Conservation (phyloP, 53 echinoderm and acorn worm species). For the Patiria pectinifera region DNA sequence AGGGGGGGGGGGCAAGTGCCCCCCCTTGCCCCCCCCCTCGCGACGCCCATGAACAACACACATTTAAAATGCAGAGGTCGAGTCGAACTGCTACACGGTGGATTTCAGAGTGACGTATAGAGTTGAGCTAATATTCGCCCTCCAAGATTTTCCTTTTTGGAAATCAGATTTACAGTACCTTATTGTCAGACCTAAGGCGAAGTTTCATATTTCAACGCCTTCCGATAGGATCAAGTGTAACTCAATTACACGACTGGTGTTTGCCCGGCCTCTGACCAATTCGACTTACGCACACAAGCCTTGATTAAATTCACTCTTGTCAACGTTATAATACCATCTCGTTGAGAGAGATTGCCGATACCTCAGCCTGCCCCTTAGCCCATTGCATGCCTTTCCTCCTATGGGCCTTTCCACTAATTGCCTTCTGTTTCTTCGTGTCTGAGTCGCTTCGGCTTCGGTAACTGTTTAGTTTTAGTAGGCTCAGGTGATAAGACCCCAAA, state of each 20-base stretch:
- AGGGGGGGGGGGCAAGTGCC: too few relatives aligned
- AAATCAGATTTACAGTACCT: too few relatives aligned
- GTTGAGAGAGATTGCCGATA: not conserved
- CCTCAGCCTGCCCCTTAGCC: not conserved
- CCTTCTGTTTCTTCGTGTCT: not conserved
- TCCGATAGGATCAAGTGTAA: not conserved
- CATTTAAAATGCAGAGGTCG: too few relatives aligned
- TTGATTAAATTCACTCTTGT: not conserved
- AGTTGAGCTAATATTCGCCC: too few relatives aligned
- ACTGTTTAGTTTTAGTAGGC: not conserved
- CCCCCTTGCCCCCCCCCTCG: too few relatives aligned
- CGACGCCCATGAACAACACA: too few relatives aligned
- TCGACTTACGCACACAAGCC: not conserved
- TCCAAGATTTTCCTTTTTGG: too few relatives aligned
- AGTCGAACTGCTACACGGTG: too few relatives aligned
- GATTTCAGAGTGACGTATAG: too few relatives aligned
- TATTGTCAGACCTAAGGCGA: too few relatives aligned
- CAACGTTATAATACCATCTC: not conserved
- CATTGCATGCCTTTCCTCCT: not conserved
- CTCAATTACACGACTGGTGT: constrained; percentile 15
- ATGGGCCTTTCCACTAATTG: not conserved
- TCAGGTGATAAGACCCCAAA: not conserved
- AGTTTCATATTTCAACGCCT: not conserved
- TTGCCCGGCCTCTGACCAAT: not conserved
- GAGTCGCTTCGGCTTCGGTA: not conserved